Evolutionary conservation across 2,888 invertebrate genomes (phyloP), one percentile per base, ranked within the genome.

Genomic region (Byasa hedistus): DNA sequence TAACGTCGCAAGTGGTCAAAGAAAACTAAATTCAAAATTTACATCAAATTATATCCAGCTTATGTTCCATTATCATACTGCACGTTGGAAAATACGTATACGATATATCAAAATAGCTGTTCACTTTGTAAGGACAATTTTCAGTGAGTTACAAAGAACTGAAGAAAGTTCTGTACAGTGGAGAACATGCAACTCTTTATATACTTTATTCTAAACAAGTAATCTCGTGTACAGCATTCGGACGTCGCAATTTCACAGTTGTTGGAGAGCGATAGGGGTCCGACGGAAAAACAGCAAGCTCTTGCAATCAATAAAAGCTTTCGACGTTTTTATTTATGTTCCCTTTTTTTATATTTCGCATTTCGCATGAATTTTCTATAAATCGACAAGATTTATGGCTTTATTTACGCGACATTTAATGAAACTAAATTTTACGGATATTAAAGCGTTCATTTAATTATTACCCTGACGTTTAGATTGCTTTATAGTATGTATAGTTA

Each of bases 241-340:
- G 80, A 79, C 82, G 79, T 76, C 80, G 81, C 84, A 86, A 87
- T 87, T 86, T 86, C 83, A 85, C 85, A 86, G 85, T 80, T 79
- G 82, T 78, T 81, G 80, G 80, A 77, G 79, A 74, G 78, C 80
- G 79, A 83, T 79, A 79, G 79, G 80, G 80, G 61, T 61, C 61
- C 65, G 39, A 77, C 76, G 71, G 71, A 70, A 70, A 72, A 72
- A 72, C 70, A 72, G 69, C 70, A 64, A 68, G 72, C 71, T 78
- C 83, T 78, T 83, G 83, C 82, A 83, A 77, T 82, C 83, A 83
- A 75, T 80, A 76, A 84, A 81, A 65, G 64, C 66, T 65, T 55
- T 59, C 44, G 55, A 58, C 51, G 36, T 63, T 61, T 57, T 64
- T 64, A 65, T 68, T 52, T 55, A 56, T 27, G 36, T 59, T 55